Evolutionary conservation across 2,888 invertebrate genomes (phyloP).

Genomic region (Xylota sylvarum): DNA sequence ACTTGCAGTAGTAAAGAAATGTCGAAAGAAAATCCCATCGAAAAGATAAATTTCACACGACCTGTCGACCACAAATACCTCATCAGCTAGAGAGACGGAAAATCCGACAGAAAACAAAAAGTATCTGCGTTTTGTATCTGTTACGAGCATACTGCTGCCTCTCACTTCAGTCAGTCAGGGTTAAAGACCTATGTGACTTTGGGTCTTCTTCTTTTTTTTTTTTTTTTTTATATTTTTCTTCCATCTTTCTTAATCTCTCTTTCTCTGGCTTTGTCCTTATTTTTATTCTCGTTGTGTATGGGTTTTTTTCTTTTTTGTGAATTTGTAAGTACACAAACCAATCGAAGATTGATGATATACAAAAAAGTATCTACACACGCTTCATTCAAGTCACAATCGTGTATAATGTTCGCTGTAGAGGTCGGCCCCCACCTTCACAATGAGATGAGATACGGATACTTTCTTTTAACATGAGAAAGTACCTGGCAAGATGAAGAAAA

Average conservation of each 20-base stretch:
- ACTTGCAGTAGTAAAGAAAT: constrained; percentile 22
- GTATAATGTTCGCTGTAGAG: constrained; percentile 34
- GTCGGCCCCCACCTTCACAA: neutral
- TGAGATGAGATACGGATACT: constrained; percentile 42
- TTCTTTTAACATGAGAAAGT: constrained; percentile 60
- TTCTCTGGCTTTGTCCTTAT: constrained; percentile 51
- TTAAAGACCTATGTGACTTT: constrained; percentile 64
- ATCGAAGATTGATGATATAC: constrained; percentile 72
- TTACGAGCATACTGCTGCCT: neutral
- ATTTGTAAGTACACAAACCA: constrained; percentile 48
- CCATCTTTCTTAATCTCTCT: constrained; percentile 24
- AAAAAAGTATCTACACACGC: constrained; percentile 39
- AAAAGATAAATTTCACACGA: constrained; percentile 71
- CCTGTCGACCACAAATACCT: constrained; percentile 76
- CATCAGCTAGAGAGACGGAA: constrained; percentile 48
- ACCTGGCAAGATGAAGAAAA: constrained; percentile 9
- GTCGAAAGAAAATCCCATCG: constrained; percentile 56
- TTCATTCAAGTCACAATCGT: constrained; percentile 49
- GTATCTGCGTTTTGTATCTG: constrained; percentile 12
- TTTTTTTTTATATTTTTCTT: too few species aligned
- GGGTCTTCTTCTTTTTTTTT: constrained; percentile 3
- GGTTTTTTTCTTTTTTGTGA: constrained; percentile 18
- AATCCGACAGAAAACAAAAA: constrained; percentile 46
- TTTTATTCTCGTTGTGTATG: constrained; percentile 42
- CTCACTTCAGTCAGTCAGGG: constrained; percentile 46